phyloP scores from a whole-genome alignment of 2,888 invertebrate species.

The Tillus elongatus region DNA sequence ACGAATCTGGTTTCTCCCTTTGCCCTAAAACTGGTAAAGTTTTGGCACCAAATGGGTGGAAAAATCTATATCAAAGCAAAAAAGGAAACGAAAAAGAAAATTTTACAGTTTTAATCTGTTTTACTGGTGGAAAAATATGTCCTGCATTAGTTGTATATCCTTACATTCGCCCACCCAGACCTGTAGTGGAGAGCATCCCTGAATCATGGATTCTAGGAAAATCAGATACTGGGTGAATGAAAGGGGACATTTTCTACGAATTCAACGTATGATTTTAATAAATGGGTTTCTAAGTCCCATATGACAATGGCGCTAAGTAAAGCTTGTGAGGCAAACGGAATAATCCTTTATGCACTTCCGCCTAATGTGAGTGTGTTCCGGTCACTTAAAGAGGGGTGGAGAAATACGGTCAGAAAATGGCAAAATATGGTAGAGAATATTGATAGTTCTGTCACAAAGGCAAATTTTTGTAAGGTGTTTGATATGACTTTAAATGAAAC shows the following conservation, averaged over 20 bases:
- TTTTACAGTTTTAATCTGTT: neutral
- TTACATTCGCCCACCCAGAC: conserved; percentile 21
- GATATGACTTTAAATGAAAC: too few relatives aligned
- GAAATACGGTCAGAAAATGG: conserved; percentile 16
- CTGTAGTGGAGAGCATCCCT: too few relatives aligned
- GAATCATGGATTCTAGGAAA: conserved; percentile 18
- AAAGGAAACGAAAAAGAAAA: neutral
- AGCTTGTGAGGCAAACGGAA: too few relatives aligned
- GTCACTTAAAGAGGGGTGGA: too few relatives aligned
- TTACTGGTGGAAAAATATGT: conserved; percentile 12
- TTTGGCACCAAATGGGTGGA: neutral
- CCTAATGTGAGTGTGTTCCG: conserved; percentile 24
- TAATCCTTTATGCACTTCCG: too few relatives aligned
- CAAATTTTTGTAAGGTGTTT: conserved; percentile 23
- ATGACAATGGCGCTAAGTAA: too few relatives aligned
- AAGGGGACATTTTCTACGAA: too few relatives aligned
- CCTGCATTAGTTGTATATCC: conserved; percentile 19
- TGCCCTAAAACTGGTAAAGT: conserved; percentile 22
- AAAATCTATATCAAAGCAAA: conserved; percentile 26
- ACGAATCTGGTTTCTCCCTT: conserved; percentile 31
- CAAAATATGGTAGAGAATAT: conserved; percentile 18
- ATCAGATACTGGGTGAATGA: conserved; percentile 25
- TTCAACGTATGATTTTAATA: too few relatives aligned
- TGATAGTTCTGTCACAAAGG: conserved; percentile 21
- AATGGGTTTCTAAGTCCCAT: too few relatives aligned